Percentiles rank a stretch among this genome's conserved stretches.
Conservation (phyloP, 2,797 vertebrate species). For the Tamandua tetradactyla region DNA sequence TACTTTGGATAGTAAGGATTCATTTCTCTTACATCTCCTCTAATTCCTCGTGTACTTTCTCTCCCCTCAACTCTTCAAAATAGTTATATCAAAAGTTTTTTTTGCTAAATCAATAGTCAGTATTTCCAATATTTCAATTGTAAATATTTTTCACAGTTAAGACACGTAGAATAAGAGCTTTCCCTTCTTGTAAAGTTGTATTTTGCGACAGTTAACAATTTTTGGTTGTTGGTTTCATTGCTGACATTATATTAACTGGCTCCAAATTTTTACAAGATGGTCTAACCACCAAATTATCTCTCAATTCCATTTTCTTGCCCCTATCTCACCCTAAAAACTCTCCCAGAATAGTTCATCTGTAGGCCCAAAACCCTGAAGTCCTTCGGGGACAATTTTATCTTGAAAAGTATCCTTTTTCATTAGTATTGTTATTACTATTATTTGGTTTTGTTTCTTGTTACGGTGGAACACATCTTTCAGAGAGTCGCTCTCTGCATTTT, state of each 20-base stretch:
- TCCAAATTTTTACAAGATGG: neutral
- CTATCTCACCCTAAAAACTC: neutral
- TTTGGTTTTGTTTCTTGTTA: neutral
- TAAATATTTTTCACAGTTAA: neutral
- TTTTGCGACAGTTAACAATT: neutral
- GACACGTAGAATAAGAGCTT: neutral
- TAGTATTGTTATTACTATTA: neutral
- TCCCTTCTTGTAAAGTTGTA: neutral
- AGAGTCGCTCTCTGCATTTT: neutral
- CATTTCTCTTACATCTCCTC: neutral
- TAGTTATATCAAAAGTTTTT: neutral
- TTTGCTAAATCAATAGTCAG: neutral
- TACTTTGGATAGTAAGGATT: neutral
- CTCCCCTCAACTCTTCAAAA: neutral
- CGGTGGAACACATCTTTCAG: neutral
- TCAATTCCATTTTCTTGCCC: neutral
- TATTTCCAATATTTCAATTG: neutral
- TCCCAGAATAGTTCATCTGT: neutral
- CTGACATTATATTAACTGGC: neutral
- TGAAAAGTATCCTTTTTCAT: neutral
- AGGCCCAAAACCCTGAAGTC: neutral
- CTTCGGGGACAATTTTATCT: neutral
- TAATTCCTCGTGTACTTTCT: neutral
- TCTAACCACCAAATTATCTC: neutral
- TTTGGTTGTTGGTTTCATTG: neutral